Conservation (phyloP, 2,113 vertebrate species). For the Boulengeromyrus knoepffleri region DNA sequence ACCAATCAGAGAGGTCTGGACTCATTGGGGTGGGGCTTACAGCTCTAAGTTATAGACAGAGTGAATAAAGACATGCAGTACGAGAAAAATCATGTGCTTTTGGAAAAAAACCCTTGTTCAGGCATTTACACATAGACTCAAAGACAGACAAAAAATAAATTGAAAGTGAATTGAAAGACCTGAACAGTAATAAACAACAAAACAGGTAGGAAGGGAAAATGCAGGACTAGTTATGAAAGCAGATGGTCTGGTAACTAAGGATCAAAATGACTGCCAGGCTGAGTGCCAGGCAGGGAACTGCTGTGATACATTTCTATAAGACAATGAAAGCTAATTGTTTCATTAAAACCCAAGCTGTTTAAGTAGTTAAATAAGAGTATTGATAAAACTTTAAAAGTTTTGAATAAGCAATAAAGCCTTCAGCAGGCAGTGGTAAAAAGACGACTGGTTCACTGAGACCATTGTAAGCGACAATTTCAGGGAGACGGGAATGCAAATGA, state of each 20-base stretch:
- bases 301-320: background rate
- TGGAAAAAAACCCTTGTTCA: background rate
- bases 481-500: background rate
- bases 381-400: background rate
- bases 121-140: background rate
- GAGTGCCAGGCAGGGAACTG: background rate
- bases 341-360: slow-evolving; percentile 2
- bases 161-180: background rate
- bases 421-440: background rate
- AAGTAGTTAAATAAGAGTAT: background rate
- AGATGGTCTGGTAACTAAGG: background rate
- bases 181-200: background rate
- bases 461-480: background rate
- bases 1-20: background rate
- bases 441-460: background rate
- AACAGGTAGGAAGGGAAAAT: background rate
- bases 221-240: background rate
- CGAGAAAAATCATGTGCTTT: background rate
- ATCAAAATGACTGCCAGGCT: background rate
- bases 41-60: background rate
- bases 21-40: background rate
- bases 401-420: background rate
- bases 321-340: background rate
- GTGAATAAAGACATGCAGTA: background rate
- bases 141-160: background rate